Conservation (phyloP, 2,888 invertebrate genomes). For the Lepidochrysops patricia region DNA sequence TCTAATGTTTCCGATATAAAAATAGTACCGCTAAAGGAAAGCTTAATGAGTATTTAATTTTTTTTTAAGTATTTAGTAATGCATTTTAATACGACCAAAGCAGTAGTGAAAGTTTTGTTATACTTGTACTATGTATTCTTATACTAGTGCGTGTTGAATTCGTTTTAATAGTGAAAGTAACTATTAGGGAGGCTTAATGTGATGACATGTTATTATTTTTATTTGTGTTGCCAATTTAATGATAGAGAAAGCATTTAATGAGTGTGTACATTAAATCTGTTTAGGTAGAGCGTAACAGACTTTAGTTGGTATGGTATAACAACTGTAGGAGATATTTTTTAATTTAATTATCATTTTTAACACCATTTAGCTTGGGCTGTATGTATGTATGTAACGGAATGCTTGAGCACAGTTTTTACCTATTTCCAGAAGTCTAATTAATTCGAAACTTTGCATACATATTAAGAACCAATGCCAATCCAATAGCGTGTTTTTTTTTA, state of each 20-base stretch:
- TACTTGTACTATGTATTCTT: too few species aligned
- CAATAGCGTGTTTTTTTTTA: too few species aligned
- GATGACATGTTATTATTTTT: conserved; percentile 19
- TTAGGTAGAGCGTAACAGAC: not conserved
- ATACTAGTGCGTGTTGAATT: conserved; percentile 21
- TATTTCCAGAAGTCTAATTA: too few species aligned
- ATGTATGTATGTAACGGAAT: too few species aligned
- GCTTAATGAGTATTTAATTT: not conserved
- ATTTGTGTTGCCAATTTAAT: conserved; percentile 15
- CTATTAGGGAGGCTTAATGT: conserved; percentile 22
- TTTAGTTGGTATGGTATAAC: not conserved
- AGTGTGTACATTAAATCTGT: not conserved
- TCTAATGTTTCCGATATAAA: not conserved
- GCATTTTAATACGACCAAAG: not conserved
- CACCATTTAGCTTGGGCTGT: too few species aligned
- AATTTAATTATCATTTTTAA: too few species aligned
- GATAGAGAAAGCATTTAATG: conserved; percentile 6
- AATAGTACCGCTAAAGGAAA: not conserved
- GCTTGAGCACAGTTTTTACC: too few species aligned
- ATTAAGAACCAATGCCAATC: too few species aligned
- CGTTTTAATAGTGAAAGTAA: conserved; percentile 22
- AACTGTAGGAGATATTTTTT: too few species aligned
- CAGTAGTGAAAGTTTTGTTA: conserved; percentile 24
- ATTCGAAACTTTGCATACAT: too few species aligned
- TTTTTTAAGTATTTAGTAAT: not conserved